Evolutionary conservation across 2,113 vertebrate species (phyloP).

Genomic region (Sula dactylatra): DNA sequence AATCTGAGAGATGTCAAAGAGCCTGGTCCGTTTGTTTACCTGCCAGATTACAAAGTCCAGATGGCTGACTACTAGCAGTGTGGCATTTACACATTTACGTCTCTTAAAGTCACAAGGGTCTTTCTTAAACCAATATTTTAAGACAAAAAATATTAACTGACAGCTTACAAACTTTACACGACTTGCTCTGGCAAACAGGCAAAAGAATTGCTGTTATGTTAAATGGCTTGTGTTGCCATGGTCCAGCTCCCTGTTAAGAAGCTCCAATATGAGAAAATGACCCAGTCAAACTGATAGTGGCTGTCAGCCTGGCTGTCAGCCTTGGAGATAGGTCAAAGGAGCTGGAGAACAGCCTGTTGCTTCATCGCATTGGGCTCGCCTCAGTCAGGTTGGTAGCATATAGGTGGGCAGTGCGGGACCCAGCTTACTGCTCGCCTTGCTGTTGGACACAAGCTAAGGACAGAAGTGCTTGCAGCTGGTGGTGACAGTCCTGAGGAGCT

Average conservation of each 20-base stretch:
- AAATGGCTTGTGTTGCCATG: not conserved
- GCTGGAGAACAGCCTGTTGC: not conserved
- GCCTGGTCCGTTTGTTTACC: not conserved
- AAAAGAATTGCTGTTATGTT: not conserved
- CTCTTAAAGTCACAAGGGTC: not conserved
- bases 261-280: not conserved
- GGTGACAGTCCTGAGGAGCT: not conserved
- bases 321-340: not conserved
- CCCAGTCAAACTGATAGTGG: not conserved
- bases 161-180: not conserved
- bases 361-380: not conserved
- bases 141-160: not conserved
- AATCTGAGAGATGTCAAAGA: conserved; percentile 41
- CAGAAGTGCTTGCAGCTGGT: not conserved
- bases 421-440: not conserved
- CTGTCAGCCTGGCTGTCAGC: not conserved
- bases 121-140: conserved; percentile 25
- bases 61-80: not conserved
- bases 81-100: not conserved
- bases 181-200: not conserved
- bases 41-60: conserved; percentile 37
- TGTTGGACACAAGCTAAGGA: not conserved
- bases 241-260: not conserved
- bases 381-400: not conserved
- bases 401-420: not conserved